Percentiles rank a stretch among this genome's conserved stretches.
Evolutionary conservation across 2,113 vertebrate species (phyloP).

Genomic region (Toxostoma redivivum): DNA sequence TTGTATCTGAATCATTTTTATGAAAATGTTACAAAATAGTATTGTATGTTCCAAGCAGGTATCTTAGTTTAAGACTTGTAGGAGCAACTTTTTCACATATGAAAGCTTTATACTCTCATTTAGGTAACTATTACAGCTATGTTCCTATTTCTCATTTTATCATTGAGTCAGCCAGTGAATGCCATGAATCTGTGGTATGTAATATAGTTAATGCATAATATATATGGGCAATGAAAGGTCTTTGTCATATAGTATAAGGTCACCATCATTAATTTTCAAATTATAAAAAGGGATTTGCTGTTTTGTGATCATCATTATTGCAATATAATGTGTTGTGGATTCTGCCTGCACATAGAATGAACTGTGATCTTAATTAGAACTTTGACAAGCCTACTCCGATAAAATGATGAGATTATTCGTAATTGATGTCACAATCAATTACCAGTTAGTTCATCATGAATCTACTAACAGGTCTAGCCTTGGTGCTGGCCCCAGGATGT

Average conservation of each 20-base stretch:
- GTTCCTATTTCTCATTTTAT: constrained; percentile 23
- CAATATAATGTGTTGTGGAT: constrained; percentile 81
- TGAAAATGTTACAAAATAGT: background rate
- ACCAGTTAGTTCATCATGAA: constrained; percentile 83
- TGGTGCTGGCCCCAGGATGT: constrained; percentile 84
- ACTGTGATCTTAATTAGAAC: constrained; percentile 89
- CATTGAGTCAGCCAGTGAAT: constrained; percentile 13
- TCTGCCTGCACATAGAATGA: constrained; percentile 79
- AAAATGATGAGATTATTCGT: constrained; percentile 94
- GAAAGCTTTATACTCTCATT: background rate
- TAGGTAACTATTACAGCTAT: background rate
- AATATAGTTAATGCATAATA: constrained; percentile 57
- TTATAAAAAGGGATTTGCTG: constrained; percentile 80
- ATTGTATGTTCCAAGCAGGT: background rate
- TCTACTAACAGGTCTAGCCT: constrained; percentile 87
- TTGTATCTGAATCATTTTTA: background rate
- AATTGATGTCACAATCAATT: constrained; percentile 95
- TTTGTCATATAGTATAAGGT: constrained; percentile 73
- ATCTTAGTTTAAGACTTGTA: background rate
- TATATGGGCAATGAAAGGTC: constrained; percentile 56
- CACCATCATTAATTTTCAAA: constrained; percentile 84
- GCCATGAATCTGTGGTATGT: constrained; percentile 33
- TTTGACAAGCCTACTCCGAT: constrained; percentile 87
- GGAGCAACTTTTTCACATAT: background rate
- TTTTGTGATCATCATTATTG: constrained; percentile 90